A percentile compares a stretch with the other conserved stretches of the same genome.
Evolutionary conservation across 2,797 vertebrate genomes (phyloP).

Genomic region (Phrynocephalus vlangalii): DNA sequence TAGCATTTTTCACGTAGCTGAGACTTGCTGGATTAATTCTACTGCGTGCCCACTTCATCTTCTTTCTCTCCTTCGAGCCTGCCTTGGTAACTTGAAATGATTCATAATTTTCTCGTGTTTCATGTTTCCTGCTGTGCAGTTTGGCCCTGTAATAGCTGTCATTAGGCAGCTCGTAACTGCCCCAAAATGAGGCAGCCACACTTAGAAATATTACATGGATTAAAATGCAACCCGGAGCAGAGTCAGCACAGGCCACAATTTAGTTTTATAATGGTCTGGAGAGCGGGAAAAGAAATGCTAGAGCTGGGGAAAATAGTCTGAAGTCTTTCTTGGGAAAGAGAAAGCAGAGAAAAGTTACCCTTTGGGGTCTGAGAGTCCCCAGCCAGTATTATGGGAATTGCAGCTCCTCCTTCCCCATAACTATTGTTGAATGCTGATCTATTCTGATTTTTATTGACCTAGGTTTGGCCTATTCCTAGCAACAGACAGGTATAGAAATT

Average conservation of each 20-base stretch:
- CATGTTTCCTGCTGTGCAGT: conserved; percentile 19
- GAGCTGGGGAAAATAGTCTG: conserved; percentile 1
- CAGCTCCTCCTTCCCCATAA: not conserved
- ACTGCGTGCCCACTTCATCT: not conserved
- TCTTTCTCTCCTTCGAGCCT: not conserved
- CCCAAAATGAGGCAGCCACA: conserved; percentile 21
- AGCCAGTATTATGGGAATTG: too few relatives aligned
- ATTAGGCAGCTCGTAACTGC: conserved; percentile 14
- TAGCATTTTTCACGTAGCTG: conserved; percentile 17
- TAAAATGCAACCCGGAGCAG: conserved; percentile 19
- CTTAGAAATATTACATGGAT: conserved; percentile 27
- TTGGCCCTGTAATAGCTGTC: conserved; percentile 23
- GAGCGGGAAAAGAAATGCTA: not conserved
- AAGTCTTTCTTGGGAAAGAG: not conserved
- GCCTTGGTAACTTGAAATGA: conserved; percentile 16
- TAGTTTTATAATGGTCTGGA: conserved; percentile 7
- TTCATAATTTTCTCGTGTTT: conserved; percentile 31
- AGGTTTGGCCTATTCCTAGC: not conserved
- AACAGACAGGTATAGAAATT: not conserved
- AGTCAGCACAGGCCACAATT: conserved; percentile 14
- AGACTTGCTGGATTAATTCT: conserved; percentile 33
- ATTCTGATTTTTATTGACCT: not conserved
- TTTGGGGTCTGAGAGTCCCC: too few relatives aligned
- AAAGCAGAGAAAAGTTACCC: not conserved
- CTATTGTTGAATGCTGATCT: not conserved